A percentile compares a stretch with the other conserved stretches of the same genome.
phyloP scores from a whole-genome alignment of 2,888 invertebrate genomes.

The Agonum fuliginosum region DNA sequence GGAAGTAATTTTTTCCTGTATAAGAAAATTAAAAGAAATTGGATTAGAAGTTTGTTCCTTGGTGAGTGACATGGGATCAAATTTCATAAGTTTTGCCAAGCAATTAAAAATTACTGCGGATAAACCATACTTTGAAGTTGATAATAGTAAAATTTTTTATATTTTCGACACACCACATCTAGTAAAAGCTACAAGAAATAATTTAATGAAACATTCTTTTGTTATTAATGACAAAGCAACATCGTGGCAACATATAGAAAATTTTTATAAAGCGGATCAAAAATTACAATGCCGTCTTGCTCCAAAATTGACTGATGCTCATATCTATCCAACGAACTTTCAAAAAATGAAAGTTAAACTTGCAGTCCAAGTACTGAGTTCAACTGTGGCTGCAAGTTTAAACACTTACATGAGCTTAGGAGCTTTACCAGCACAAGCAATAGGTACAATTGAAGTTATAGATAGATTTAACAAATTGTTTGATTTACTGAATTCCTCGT shows the following conservation, averaged over 20 bases:
- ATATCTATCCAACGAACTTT: constrained; percentile 62
- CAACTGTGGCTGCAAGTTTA: constrained; percentile 62
- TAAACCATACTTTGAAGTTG: constrained; percentile 55
- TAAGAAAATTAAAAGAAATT: constrained; percentile 36
- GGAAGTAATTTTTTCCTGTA: neutral
- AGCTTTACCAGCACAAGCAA: constrained; percentile 59
- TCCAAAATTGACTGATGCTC: constrained; percentile 62
- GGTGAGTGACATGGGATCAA: constrained; percentile 57
- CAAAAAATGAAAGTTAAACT: constrained; percentile 63
- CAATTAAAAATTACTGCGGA: constrained; percentile 20
- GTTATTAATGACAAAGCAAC: constrained; percentile 53
- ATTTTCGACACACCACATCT: constrained; percentile 60
- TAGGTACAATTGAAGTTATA: constrained; percentile 61
- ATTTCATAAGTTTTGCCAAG: constrained; percentile 49
- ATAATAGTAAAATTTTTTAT: constrained; percentile 53
- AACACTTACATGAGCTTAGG: constrained; percentile 61
- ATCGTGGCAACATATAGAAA: constrained; percentile 60
- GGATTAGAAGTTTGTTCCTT: constrained; percentile 49
- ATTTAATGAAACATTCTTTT: constrained; percentile 61
- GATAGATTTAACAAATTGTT: constrained; percentile 64
- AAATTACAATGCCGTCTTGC: too few relatives aligned
- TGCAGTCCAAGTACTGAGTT: constrained; percentile 63
- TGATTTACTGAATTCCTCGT: constrained; percentile 64
- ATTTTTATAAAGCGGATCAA: constrained; percentile 58
- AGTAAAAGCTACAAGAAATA: constrained; percentile 62